Conservation (phyloP, 2,797 vertebrate species). For the Coracias cyanogaster region DNA sequence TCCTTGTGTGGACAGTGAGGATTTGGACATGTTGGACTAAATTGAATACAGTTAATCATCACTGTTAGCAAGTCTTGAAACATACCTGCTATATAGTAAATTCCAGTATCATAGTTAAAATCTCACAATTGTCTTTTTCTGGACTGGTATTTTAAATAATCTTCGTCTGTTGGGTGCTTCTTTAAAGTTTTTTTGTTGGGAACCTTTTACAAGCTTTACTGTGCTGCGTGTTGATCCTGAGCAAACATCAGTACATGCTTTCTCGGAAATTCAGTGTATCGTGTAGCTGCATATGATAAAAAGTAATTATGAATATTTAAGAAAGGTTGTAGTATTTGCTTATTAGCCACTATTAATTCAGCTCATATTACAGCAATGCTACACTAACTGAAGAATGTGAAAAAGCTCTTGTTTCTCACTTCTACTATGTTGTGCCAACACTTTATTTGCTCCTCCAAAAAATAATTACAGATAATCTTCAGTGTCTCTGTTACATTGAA, state of each 20-base stretch:
- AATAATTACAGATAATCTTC: background rate
- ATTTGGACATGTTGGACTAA: slow-evolving; percentile 1
- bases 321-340: background rate
- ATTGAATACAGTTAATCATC: background rate
- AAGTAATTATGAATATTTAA: background rate
- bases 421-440: background rate
- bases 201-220: background rate
- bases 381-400: background rate
- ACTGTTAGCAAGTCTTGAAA: background rate
- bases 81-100: background rate
- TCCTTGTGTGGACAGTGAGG: background rate
- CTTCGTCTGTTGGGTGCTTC: background rate
- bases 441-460: background rate
- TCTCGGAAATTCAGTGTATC: background rate
- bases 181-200: background rate
- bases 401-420: background rate
- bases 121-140: background rate
- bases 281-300: background rate
- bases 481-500: background rate
- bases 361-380: background rate
- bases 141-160: background rate
- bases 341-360: background rate
- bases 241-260: background rate
- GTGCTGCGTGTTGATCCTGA: background rate
- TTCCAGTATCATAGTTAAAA: background rate